These are phyloP conservation scores for Lapara coniferarum DNA, from an alignment of 2,888 invertebrate genomes.

Conservation along the genomic window DNA sequence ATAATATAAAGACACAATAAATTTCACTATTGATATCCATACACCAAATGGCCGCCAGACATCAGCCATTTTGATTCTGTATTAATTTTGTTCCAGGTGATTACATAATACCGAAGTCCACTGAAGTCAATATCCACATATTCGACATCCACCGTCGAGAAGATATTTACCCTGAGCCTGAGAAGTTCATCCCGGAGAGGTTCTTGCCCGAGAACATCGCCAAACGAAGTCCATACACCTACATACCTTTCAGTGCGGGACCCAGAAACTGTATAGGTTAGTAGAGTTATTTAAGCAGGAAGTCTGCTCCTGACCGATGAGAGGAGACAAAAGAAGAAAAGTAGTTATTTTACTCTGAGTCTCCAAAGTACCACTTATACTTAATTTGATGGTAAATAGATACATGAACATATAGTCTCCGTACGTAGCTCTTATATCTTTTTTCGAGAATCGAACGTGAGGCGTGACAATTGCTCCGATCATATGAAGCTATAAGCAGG, in stretches of 20 bases:
- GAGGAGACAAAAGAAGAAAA: too few relatives aligned
- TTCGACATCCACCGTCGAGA: conserved; percentile 86
- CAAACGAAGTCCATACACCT: conserved; percentile 84
- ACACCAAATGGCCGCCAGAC: too few relatives aligned
- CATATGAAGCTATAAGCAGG: too few relatives aligned
- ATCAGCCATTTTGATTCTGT: too few relatives aligned
- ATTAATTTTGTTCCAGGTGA: conserved; percentile 34
- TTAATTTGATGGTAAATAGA: not conserved
- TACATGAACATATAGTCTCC: too few relatives aligned
- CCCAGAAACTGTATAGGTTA: conserved; percentile 25
- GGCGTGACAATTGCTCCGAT: too few relatives aligned
- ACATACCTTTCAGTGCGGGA: conserved; percentile 79
- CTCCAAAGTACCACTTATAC: too few relatives aligned
- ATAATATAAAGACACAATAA: too few relatives aligned
- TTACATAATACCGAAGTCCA: conserved; percentile 14
- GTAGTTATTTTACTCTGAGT: too few relatives aligned
- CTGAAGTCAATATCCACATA: conserved; percentile 74
- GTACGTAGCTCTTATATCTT: too few relatives aligned
- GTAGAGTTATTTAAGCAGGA: not conserved
- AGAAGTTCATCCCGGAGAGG: conserved; percentile 87
- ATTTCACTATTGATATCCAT: too few relatives aligned
- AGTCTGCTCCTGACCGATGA: not conserved
- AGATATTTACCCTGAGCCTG: conserved; percentile 85
- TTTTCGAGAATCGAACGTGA: too few relatives aligned
- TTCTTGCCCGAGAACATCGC: conserved; percentile 84